These are phyloP conservation scores for Eilema caniola DNA, from an alignment of 2,888 invertebrate genomes.

Conservation along the genomic window DNA sequence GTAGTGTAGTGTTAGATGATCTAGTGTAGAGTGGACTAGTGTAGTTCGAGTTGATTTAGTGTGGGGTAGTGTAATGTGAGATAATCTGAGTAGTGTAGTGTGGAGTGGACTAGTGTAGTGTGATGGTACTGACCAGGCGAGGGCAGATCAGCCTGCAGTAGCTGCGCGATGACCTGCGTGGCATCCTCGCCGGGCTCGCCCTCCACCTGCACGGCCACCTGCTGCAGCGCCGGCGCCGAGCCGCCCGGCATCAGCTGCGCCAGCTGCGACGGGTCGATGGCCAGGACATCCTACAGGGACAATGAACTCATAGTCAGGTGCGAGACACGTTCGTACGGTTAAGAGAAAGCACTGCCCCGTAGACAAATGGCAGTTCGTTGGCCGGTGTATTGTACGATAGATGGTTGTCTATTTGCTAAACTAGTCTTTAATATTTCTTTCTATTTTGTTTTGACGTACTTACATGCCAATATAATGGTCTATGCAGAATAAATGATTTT, in stretches of 20 bases:
- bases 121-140: slow-evolving; percentile 89
- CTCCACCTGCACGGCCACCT: slow-evolving; percentile 85
- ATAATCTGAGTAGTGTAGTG: background rate
- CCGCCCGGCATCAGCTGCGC: slow-evolving; percentile 88
- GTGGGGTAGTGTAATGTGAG: background rate
- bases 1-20: background rate
- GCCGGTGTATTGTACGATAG: too few species aligned
- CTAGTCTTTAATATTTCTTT: too few species aligned
- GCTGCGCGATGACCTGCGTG: slow-evolving; percentile 94
- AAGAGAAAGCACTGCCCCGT: too few species aligned
- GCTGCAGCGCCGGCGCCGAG: slow-evolving; percentile 81
- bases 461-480: too few species aligned
- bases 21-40: background rate
- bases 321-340: background rate
- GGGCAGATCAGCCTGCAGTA: slow-evolving; percentile 94
- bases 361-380: too few species aligned
- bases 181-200: slow-evolving; percentile 87
- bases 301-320: background rate
- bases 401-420: too few species aligned
- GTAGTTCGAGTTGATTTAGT: background rate
- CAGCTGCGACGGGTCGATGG: slow-evolving; percentile 84
- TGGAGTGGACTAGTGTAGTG: background rate
- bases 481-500: too few species aligned
- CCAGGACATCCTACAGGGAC: slow-evolving; percentile 77
- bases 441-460: too few species aligned